Percentiles rank a stretch among this genome's conserved stretches.
These are phyloP conservation scores for Ceriagrion tenellum DNA, from an alignment of 2,888 invertebrate genomes.

Conservation along the genomic window DNA sequence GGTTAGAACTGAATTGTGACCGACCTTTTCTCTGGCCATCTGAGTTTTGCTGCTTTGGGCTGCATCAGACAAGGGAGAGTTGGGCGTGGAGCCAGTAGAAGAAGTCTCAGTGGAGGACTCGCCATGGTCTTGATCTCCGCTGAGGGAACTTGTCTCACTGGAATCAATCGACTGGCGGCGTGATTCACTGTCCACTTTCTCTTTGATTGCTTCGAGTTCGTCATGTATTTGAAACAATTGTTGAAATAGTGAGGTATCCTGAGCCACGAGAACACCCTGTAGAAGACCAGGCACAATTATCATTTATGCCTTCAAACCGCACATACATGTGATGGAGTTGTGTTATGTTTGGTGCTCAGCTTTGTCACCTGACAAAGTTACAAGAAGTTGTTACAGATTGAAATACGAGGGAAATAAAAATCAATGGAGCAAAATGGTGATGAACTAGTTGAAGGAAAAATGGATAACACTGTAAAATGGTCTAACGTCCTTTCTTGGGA, in stretches of 20 bases:
- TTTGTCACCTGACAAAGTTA: too few relatives aligned
- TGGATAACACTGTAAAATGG: too few relatives aligned
- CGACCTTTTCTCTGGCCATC: not conserved
- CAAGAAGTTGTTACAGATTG: too few relatives aligned
- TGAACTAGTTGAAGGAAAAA: too few relatives aligned
- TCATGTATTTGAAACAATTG: slow-evolving; percentile 70
- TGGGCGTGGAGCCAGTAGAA: slow-evolving; percentile 66
- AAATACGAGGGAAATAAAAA: too few relatives aligned
- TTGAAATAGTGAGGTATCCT: slow-evolving; percentile 70
- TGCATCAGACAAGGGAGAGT: slow-evolving; percentile 26
- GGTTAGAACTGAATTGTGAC: not conserved
- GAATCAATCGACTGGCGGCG: slow-evolving; percentile 15
- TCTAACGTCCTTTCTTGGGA: too few relatives aligned
- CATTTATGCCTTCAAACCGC: not conserved
- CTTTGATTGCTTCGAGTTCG: slow-evolving; percentile 69
- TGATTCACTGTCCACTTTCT: slow-evolving; percentile 67
- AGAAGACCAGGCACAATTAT: not conserved
- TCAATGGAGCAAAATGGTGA: too few relatives aligned
- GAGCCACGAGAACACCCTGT: slow-evolving; percentile 70
- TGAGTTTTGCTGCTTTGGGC: slow-evolving; percentile 1
- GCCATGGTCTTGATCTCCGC: slow-evolving; percentile 11
- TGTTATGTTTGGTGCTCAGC: too few relatives aligned
- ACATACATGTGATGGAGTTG: not conserved
- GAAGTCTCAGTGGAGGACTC: slow-evolving; percentile 50
- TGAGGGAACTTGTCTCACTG: slow-evolving; percentile 53